Conservation (phyloP, 2,888 invertebrate genomes). For the Hemithea aestivaria region DNA sequence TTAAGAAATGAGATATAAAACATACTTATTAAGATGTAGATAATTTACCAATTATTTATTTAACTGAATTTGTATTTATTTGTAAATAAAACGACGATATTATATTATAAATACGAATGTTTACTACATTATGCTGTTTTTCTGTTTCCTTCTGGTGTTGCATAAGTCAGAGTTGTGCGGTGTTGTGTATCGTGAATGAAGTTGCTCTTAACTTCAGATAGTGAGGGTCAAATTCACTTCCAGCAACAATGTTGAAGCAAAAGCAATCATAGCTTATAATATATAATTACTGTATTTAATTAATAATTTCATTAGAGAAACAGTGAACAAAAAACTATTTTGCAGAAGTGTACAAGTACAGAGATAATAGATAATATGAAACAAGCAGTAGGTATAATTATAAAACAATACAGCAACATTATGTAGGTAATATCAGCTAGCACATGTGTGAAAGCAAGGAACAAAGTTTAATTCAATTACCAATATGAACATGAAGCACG, state of each 20-base stretch:
- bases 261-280: slow-evolving; percentile 1
- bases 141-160: slow-evolving; percentile 39
- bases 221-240: slow-evolving; percentile 7
- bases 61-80: slow-evolving; percentile 80
- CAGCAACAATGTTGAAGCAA: slow-evolving; percentile 6
- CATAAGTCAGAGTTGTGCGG: neutral
- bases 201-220: slow-evolving; percentile 2
- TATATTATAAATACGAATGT: slow-evolving; percentile 80
- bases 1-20: slow-evolving; percentile 78
- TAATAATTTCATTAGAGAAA: too few species aligned
- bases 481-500: too few species aligned
- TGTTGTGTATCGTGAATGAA: neutral
- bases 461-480: too few species aligned
- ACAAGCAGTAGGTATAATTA: too few species aligned
- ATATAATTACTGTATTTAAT: too few species aligned
- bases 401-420: too few species aligned
- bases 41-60: slow-evolving; percentile 80
- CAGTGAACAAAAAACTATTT: too few species aligned
- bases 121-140: slow-evolving; percentile 76
- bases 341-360: too few species aligned
- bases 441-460: too few species aligned
- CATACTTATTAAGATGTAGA: slow-evolving; percentile 79
- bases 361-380: too few species aligned
- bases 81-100: slow-evolving; percentile 78
- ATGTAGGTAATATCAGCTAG: too few species aligned